Conservation (phyloP, 2,888 invertebrate genomes). For the Rhorus exstirpatorius region DNA sequence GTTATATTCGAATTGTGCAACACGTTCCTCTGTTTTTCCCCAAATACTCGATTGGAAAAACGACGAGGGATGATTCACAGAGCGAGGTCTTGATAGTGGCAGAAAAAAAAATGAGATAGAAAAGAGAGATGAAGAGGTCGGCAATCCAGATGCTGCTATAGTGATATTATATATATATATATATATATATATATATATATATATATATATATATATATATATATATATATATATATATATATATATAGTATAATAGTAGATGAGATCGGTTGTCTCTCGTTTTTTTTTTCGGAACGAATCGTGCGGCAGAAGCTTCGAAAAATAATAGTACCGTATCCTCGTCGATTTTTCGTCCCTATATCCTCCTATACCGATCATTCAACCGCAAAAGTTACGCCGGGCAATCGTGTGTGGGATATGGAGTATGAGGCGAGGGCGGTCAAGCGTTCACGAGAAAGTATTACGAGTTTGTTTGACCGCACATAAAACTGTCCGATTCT, state of each 20-base stretch:
- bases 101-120: not conserved
- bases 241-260: no score
- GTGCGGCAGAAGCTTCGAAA: constrained; percentile 63
- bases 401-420: constrained; percentile 42
- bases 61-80: constrained; percentile 5
- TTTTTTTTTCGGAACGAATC: constrained; percentile 40
- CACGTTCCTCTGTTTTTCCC: not conserved
- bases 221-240: not conserved
- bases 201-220: not conserved
- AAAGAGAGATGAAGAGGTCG: not conserved
- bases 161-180: constrained; percentile 11
- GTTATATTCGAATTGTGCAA: not conserved
- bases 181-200: no score
- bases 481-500: constrained; percentile 76
- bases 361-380: constrained; percentile 31
- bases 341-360: constrained; percentile 69
- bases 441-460: constrained; percentile 69
- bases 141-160: constrained; percentile 23
- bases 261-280: constrained; percentile 16
- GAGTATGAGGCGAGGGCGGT: constrained; percentile 32
- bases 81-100: not conserved
- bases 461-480: constrained; percentile 70
- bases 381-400: constrained; percentile 52
- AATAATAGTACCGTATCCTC: constrained; percentile 72
- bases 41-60: not conserved